Base-by-base conservation (phyloP, 1,140 invertebrate species). In the Drosophila sproati region DNA sequence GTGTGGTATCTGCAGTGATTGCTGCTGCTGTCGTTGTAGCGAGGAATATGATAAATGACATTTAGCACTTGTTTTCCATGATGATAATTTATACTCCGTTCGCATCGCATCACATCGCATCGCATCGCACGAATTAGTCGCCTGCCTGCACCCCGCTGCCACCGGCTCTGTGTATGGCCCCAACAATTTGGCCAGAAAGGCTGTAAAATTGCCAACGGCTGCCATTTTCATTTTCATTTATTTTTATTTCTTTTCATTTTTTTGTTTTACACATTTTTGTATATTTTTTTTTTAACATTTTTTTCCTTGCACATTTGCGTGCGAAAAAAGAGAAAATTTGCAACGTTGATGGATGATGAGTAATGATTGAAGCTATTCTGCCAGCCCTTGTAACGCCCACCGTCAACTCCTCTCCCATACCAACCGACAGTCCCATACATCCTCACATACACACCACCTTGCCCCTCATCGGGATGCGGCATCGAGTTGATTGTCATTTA, bases 291-390 rank as follows among this genome's bases (percentile, higher is more conserved):
- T 66, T 37, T 6, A 5, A 34, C 29, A 73, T 83, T 82, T 86
- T 86, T 86, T 79, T 68, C 61, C 81, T 77, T 77, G 77, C 82
- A 85, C 82, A 86, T 85, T 85, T 89, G 73, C 83, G 62, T 89
- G 77, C 80, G 69, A 80, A 88, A 73, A 54, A 78, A 76, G 64
- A 62, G 69, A 71, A 81, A 82, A 81, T 89, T 81, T 63, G 80
- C 80, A 89, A 89, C 78, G 85, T 89, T 89, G 85, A 89, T 89
- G 85, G 85, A 89, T 89, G 85, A 89, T 89, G 85, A 89, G 82
- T 89, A 89, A 89, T 89, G 85, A 89, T 89, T 89, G 85, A 89
- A 89, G 85, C 86, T 78, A 89, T 79, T 76, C 78, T 80, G 74
- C 67, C 82, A 74, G 59, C 61, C 57, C 61, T 47, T 67, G 75